Evolutionary conservation across 2,113 vertebrate genomes (phyloP), one percentile per base, ranked within the genome.

Genomic region (Rhinopomastus cyanomelas): DNA sequence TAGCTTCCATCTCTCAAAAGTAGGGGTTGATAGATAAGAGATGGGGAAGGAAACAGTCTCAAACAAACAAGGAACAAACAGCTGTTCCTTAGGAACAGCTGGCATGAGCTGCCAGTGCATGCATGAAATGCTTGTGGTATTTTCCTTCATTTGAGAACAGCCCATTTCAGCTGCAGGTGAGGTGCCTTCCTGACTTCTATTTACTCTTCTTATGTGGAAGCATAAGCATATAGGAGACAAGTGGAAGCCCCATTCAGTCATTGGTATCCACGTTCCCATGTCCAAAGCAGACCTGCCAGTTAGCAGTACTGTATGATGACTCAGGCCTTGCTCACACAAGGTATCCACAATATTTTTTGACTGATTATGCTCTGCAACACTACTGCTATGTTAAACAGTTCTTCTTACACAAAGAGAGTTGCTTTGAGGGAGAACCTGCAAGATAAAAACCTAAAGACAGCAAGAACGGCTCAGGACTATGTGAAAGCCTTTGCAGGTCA

Each of bases 11-110:
- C 51, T 66, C 72, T 78, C 85, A 78, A 27, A 81, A 78, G 69
- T 37, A 92, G 42, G 80, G 81, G 81, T 74, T 81, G 95, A 94
- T 84, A 77, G 77, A 95, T 90, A 73, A 85, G 83, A 53, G 81
- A 85, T 69, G 21, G 81, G 53, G 59, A 89, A 73, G 80, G 83
- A 88, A 95, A 90, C 49, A 89, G 88, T 66, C 48, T 87, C 83
- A n/a, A 61, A 46, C 25, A 73, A 88, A 85, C 66, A 92, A 49
- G 64, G 7, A 61, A 46, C 25, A 73, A 88, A 85, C 66, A 92
- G 46, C 60, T 7, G 21, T 86, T 59, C 67, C 87, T 37, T 51
- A 89, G 82, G 69, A 90, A 19, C n/a, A 76, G 60, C 46, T 60
- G 64, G 69, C 85, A 64, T 60, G 83, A 72, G 37, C 75, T 87